These are phyloP conservation scores for Chaetoderma sp. DNA, from an alignment of 2,888 invertebrate genomes.

Conservation along the genomic window DNA sequence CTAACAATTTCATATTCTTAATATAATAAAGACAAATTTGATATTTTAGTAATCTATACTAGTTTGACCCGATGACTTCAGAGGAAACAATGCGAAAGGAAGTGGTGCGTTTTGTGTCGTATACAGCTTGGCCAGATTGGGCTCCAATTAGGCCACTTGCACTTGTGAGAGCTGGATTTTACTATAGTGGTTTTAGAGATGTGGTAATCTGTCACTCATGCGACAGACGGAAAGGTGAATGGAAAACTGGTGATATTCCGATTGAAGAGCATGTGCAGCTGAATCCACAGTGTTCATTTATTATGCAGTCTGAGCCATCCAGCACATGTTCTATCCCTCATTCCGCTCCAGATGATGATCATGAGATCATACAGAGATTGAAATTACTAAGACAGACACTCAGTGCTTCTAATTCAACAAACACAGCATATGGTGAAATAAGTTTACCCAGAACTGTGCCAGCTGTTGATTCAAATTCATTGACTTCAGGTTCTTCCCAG, in stretches of 20 bases:
- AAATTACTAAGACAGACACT: too few species aligned
- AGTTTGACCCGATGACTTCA: too few species aligned
- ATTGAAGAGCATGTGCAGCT: slow-evolving; percentile 93
- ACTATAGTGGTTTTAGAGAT: slow-evolving; percentile 81
- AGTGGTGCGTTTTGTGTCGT: slow-evolving; percentile 36
- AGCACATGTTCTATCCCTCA: slow-evolving; percentile 21
- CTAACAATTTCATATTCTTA: too few species aligned
- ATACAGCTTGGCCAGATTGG: slow-evolving; percentile 77
- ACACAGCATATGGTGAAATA: too few species aligned
- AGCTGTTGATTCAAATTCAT: too few species aligned
- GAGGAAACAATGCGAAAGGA: slow-evolving; percentile 23
- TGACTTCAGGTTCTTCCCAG: too few species aligned
- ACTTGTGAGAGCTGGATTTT: slow-evolving; percentile 90
- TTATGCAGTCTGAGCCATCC: slow-evolving; percentile 62
- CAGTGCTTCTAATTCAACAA: neutral
- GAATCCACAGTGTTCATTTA: slow-evolving; percentile 86
- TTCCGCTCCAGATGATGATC: neutral
- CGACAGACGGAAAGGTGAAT: slow-evolving; percentile 89
- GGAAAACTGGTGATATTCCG: slow-evolving; percentile 88
- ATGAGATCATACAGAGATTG: neutral
- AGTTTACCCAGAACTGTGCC: too few species aligned
- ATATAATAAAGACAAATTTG: too few species aligned
- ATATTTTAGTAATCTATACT: too few species aligned
- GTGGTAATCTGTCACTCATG: slow-evolving; percentile 92
- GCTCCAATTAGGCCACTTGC: slow-evolving; percentile 52